Percentiles rank a stretch among this genome's conserved stretches.
Conservation (phyloP, 1,140 invertebrate genomes). For the Cotesia typhae region DNA sequence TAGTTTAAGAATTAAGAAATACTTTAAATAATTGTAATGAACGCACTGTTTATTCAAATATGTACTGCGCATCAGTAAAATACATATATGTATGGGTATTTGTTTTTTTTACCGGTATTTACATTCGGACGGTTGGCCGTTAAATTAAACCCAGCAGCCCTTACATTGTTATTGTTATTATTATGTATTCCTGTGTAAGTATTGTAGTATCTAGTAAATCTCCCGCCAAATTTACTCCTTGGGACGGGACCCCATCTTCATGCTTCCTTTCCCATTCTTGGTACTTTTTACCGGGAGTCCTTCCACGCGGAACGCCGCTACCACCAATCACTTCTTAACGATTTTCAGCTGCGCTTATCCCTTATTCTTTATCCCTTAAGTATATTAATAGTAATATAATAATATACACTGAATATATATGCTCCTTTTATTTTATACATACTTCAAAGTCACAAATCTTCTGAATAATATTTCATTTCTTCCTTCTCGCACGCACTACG, state of each 20-base stretch:
- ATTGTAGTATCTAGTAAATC: constrained; percentile 9
- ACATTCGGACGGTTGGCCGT: too few relatives aligned
- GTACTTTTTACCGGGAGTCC: background rate
- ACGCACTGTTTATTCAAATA: background rate
- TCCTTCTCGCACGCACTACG: too few relatives aligned
- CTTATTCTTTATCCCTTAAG: background rate
- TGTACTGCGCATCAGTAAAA: background rate
- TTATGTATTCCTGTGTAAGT: too few relatives aligned
- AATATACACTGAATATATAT: too few relatives aligned
- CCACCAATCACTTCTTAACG: constrained; percentile 26
- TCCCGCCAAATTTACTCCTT: constrained; percentile 11
- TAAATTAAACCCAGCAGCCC: constrained; percentile 6
- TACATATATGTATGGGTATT: background rate
- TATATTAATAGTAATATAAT: background rate
- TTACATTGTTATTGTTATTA: background rate
- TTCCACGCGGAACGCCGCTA: constrained; percentile 6
- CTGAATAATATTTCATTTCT: too few relatives aligned
- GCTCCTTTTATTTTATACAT: too few relatives aligned
- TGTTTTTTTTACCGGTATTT: background rate
- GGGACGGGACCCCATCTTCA: background rate
- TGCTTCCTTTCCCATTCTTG: too few relatives aligned
- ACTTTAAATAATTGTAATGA: background rate
- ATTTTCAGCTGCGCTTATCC: constrained; percentile 9
- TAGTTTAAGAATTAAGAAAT: background rate
- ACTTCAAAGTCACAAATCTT: too few relatives aligned